Conservation (phyloP, 1,140 invertebrate genomes). For the Saccostrea glomerata region DNA sequence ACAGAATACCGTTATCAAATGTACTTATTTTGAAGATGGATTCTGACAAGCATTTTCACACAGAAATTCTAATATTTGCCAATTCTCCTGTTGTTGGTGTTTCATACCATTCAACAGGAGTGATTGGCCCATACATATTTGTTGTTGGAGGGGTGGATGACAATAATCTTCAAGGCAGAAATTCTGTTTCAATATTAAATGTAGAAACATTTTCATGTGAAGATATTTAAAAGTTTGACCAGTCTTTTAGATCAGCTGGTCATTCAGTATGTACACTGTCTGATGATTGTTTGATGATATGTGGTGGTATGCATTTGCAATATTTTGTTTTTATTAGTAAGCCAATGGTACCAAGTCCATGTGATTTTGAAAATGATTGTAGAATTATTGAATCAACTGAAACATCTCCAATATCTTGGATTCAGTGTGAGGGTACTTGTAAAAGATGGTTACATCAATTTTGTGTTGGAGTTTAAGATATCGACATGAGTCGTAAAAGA, state of each 20-base stretch:
- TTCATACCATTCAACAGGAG: not conserved
- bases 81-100: slow-evolving; percentile 23
- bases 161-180: not conserved
- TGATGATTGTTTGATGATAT: slow-evolving; percentile 43
- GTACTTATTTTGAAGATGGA: slow-evolving; percentile 5
- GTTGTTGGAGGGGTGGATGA: slow-evolving; percentile 13
- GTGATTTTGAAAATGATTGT: slow-evolving; percentile 31
- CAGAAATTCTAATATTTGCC: not conserved
- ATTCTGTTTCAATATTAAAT: slow-evolving; percentile 17
- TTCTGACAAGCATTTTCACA: not conserved
- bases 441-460: slow-evolving; percentile 36
- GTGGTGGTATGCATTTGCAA: slow-evolving; percentile 28
- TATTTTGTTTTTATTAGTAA: slow-evolving; percentile 38
- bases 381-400: slow-evolving; percentile 26
- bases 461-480: not conserved
- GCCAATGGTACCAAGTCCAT: slow-evolving; percentile 39
- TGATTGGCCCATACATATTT: slow-evolving; percentile 25
- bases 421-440: slow-evolving; percentile 17
- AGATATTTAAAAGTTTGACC: not conserved
- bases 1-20: slow-evolving; percentile 12
- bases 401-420: slow-evolving; percentile 31
- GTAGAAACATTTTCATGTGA: slow-evolving; percentile 15
- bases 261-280: slow-evolving; percentile 9
- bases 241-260: not conserved
- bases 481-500: not conserved